Conservation (phyloP, 2,113 vertebrate genomes). For the Carassius gibelio region DNA sequence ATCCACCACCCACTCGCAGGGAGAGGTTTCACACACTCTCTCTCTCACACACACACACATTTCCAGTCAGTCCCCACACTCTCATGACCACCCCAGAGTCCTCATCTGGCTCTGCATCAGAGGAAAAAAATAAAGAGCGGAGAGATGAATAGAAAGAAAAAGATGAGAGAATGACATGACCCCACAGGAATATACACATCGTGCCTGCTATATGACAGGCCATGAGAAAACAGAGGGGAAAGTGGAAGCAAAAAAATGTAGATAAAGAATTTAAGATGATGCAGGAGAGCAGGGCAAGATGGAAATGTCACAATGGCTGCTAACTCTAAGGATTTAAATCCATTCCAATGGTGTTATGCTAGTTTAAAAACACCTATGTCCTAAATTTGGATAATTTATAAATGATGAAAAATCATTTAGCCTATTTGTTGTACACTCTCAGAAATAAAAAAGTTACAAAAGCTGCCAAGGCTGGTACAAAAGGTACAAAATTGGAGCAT, state of each 20-base stretch:
- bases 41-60: not conserved
- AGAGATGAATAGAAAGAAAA: slow-evolving; percentile 26
- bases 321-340: not conserved
- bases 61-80: not conserved
- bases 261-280: not conserved
- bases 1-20: slow-evolving; percentile 43
- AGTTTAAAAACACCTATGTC: not conserved
- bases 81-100: slow-evolving; percentile 8
- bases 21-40: not conserved
- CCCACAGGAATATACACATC: slow-evolving; percentile 38
- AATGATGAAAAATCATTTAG: not conserved
- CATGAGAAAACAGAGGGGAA: slow-evolving; percentile 33
- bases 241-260: not conserved
- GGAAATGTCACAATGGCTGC: not conserved
- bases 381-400: not conserved
- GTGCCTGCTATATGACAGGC: not conserved
- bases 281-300: not conserved
- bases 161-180: slow-evolving; percentile 4
- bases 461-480: too few relatives aligned
- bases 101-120: slow-evolving; percentile 8
- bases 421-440: not conserved
- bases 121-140: not conserved
- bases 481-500: too few relatives aligned
- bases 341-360: not conserved
- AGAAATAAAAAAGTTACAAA: too few relatives aligned